Conservation (phyloP, 2,888 invertebrate species). For the Syrphus vitripennis region DNA sequence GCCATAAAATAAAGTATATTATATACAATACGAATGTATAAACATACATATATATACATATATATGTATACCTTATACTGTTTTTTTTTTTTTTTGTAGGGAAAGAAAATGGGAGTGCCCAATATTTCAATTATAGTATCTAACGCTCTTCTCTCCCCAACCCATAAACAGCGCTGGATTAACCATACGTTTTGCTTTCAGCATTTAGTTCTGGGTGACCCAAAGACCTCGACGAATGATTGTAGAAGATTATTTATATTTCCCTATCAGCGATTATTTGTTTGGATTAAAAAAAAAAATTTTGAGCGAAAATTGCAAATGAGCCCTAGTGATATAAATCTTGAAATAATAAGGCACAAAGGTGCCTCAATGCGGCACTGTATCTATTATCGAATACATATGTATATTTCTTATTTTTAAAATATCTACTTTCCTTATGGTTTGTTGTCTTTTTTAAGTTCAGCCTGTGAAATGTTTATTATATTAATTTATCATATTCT, state of each 20-base stretch:
- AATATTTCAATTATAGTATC: constrained; percentile 55
- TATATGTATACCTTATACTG: not conserved
- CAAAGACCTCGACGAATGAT: too few species aligned
- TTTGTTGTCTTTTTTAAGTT: constrained; percentile 45
- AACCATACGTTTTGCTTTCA: too few species aligned
- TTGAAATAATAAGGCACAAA: not conserved
- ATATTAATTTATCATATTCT: constrained; percentile 65
- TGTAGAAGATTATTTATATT: too few species aligned
- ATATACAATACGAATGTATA: too few species aligned
- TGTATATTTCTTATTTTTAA: not conserved
- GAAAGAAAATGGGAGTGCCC: constrained; percentile 60
- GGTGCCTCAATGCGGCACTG: not conserved
- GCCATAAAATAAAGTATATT: not conserved
- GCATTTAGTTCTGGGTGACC: not conserved
- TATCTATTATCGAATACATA: not conserved
- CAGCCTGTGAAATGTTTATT: constrained; percentile 58
- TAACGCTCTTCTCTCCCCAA: not conserved
- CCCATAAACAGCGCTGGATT: not conserved
- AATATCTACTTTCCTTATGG: constrained; percentile 12
- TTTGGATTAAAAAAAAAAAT: too few species aligned
- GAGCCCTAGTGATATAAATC: not conserved
- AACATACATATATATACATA: not conserved
- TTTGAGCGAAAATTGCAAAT: not conserved
- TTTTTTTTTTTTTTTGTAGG: constrained; percentile 4
- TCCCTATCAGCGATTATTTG: too few species aligned